A percentile compares a stretch with the other conserved stretches of the same genome.
Conservation (phyloP, 2,113 vertebrate genomes). For the Mustelus asterias region DNA sequence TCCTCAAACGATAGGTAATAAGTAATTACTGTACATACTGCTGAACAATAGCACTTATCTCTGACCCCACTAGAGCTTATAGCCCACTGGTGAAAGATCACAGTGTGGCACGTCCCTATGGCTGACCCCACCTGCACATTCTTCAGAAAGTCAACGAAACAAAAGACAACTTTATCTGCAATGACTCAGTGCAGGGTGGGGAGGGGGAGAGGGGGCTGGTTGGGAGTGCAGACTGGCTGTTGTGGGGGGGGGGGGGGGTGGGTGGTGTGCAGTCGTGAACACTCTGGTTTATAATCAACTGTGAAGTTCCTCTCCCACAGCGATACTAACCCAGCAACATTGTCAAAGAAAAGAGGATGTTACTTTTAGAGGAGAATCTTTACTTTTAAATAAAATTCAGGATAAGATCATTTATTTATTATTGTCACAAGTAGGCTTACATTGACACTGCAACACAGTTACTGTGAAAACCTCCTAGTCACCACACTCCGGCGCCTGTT, state of each 20-base stretch:
- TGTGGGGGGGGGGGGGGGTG: background rate
- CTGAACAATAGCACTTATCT: slow-evolving; percentile 16
- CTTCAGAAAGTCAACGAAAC: slow-evolving; percentile 10
- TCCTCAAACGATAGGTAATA: background rate
- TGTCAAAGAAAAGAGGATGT: no score
- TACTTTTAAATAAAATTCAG: background rate
- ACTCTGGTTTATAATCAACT: background rate
- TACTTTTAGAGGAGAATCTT: background rate
- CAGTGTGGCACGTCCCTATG: background rate
- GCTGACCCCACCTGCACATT: slow-evolving; percentile 21
- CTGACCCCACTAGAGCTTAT: background rate
- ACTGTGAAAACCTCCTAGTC: no score
- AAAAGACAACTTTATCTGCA: background rate
- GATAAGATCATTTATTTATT: no score
- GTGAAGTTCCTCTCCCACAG: background rate
- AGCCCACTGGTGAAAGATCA: slow-evolving; percentile 8
- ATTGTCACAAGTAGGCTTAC: no score
- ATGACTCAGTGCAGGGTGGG: background rate
- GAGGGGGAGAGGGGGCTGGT: background rate
- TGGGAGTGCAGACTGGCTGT: background rate
- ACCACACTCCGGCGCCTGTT: no score
- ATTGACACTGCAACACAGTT: no score
- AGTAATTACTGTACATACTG: slow-evolving; percentile 17
- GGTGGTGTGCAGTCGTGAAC: background rate
- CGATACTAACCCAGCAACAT: background rate